These are phyloP conservation scores for Petrolisthes manimaculis DNA, from an alignment of 2,888 invertebrate genomes.

Conservation along the genomic window DNA sequence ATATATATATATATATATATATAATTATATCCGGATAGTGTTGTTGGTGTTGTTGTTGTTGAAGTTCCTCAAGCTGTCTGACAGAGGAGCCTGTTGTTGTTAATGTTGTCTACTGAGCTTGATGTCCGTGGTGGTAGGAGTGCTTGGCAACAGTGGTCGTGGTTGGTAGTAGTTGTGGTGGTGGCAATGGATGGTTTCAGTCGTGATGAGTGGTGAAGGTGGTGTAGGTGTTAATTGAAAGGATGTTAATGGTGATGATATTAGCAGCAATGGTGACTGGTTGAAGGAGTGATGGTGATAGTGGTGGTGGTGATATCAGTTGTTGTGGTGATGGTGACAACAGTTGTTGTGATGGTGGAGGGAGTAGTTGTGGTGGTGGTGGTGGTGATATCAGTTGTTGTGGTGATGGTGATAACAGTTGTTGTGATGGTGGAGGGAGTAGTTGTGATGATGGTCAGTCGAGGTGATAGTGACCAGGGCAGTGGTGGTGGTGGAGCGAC, in stretches of 20 bases:
- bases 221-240: neutral
- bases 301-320: neutral
- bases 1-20: neutral
- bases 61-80: no score
- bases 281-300: neutral
- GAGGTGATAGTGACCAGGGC: neutral
- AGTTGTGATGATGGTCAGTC: neutral
- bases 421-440: neutral
- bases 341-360: neutral
- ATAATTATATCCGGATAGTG: neutral
- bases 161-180: slow-evolving; percentile 5
- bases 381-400: neutral
- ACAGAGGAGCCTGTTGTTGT: neutral
- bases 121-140: neutral
- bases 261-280: neutral
- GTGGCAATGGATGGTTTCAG: neutral
- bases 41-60: no score
- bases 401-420: neutral
- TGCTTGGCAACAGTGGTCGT: slow-evolving; percentile 4
- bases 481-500: neutral
- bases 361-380: slow-evolving; percentile 1
- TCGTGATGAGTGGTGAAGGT: neutral
- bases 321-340: no score
- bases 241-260: neutral
- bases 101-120: neutral